A percentile compares a stretch with the other conserved stretches of the same genome.
Conservation (phyloP, 2,797 vertebrate genomes). For the Morus bassanus region DNA sequence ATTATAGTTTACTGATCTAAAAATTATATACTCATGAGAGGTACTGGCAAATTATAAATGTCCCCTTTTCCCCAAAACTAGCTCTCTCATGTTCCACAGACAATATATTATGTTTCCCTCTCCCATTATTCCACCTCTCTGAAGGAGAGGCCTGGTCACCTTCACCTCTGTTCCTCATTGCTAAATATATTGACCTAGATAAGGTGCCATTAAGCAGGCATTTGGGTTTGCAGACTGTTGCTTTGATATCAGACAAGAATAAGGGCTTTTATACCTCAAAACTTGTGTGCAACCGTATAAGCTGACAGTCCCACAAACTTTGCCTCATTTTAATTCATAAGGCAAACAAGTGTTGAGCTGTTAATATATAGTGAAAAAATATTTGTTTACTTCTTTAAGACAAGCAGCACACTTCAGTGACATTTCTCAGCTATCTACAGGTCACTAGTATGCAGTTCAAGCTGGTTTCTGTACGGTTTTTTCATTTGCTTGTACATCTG, state of each 20-base stretch:
- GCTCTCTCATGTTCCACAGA: not conserved
- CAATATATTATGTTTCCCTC: not conserved
- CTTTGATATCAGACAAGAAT: not conserved
- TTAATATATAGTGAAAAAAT: not conserved
- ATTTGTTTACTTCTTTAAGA: not conserved
- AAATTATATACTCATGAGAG: not conserved
- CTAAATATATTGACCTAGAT: not conserved
- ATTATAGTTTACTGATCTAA: not conserved
- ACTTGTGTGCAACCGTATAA: not conserved
- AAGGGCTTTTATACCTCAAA: not conserved
- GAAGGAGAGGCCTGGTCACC: not conserved
- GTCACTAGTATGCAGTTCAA: not conserved
- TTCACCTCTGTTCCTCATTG: constrained; percentile 21
- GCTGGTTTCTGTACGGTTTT: accelerated
- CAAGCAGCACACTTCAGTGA: not conserved
- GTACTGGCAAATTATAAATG: not conserved
- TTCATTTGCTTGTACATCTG: not conserved
- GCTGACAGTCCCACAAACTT: not conserved
- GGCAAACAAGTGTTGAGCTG: not conserved
- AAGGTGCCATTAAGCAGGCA: not conserved
- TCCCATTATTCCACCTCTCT: not conserved
- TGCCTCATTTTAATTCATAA: not conserved
- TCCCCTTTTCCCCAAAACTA: not conserved
- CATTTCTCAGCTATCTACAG: not conserved
- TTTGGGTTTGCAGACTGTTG: not conserved